Percentiles rank a stretch among this genome's conserved stretches.
Conservation (phyloP, 2,888 invertebrate genomes). For the Autographa pulchrina region DNA sequence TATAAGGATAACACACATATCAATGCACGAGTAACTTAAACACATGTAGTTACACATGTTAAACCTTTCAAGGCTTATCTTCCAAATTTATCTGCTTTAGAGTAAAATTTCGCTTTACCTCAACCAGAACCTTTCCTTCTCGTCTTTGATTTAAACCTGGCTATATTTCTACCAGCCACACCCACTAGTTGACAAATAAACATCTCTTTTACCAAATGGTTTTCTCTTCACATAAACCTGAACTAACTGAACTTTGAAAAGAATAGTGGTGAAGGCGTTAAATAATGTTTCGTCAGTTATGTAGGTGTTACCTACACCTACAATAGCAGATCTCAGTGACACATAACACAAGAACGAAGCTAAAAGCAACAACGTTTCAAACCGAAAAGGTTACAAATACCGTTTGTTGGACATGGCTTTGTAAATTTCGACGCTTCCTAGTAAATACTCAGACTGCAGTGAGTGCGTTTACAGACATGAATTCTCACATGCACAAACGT, state of each 20-base stretch:
- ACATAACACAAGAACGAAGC: background rate
- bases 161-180: conserved; percentile 77
- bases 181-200: conserved; percentile 77
- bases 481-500: background rate
- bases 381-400: background rate
- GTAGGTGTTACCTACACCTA: too few species aligned
- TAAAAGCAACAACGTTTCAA: background rate
- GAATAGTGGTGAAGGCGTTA: background rate
- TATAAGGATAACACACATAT: too few species aligned
- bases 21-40: background rate
- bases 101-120: conserved; percentile 65
- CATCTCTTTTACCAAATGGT: conserved; percentile 77
- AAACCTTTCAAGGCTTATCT: background rate
- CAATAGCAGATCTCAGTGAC: background rate
- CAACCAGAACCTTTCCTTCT: conserved; percentile 57
- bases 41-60: background rate
- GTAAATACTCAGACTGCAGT: conserved; percentile 1
- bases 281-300: too few species aligned
- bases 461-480: conserved; percentile 1
- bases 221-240: conserved; percentile 73
- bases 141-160: conserved; percentile 68
- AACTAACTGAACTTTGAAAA: conserved; percentile 64
- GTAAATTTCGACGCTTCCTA: background rate
- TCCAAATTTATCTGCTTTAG: background rate
- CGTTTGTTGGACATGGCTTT: background rate